Conservation (phyloP, 2,797 vertebrate genomes). For the Scomberomorus guttatus region DNA sequence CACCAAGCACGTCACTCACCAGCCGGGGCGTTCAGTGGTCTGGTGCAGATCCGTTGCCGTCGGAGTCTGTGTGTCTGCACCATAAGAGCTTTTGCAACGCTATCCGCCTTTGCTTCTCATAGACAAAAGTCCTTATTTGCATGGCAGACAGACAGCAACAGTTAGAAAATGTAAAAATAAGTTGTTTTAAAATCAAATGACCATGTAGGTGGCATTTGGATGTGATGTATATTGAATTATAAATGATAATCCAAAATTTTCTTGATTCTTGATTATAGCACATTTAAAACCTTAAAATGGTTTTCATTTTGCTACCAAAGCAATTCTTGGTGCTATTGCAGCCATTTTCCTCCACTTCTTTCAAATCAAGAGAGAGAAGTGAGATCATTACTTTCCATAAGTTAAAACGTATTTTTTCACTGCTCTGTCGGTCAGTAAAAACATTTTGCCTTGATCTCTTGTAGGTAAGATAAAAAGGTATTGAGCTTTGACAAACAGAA, state of each 20-base stretch:
- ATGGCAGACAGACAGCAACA: no score
- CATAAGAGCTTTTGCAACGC: no score
- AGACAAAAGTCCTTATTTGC: no score
- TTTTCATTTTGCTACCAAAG: constrained; percentile 13
- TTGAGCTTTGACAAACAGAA: neutral
- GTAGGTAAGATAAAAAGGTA: constrained; percentile 25
- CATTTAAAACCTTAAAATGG: neutral
- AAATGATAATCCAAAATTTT: neutral
- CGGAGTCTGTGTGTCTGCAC: no score
- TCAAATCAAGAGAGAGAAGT: constrained; percentile 26
- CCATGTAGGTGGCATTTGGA: no score
- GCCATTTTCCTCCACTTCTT: neutral
- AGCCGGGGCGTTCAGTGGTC: no score
- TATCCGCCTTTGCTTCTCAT: no score
- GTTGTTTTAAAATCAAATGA: no score
- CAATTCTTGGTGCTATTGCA: constrained; percentile 3
- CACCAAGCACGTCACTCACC: no score
- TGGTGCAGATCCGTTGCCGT: no score
- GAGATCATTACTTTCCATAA: constrained; percentile 20
- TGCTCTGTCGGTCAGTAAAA: constrained; percentile 21
- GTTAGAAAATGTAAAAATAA: no score
- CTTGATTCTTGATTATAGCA: neutral
- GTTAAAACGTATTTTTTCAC: neutral
- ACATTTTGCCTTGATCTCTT: constrained; percentile 16
- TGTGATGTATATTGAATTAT: neutral